phyloP scores from a whole-genome alignment of 2,888 invertebrate genomes.

The Dicyrtomina minuta region DNA sequence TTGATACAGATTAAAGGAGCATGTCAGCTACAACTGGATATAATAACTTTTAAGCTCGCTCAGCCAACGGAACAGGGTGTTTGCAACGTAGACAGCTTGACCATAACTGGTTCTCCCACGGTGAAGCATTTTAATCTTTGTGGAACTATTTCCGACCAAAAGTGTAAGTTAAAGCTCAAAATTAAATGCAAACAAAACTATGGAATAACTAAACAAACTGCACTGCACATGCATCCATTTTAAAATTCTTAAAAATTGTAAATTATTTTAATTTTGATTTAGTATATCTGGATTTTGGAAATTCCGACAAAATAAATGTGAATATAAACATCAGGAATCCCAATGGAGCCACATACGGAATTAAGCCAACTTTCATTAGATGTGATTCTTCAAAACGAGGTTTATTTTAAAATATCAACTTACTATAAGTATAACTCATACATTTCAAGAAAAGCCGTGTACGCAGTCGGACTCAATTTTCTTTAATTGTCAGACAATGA shows the following conservation, averaged over 20 bases:
- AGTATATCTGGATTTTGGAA: conserved; percentile 10
- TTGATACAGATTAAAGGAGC: not conserved
- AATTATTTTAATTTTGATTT: not conserved
- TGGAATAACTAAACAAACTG: too few relatives aligned
- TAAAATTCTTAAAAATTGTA: not conserved
- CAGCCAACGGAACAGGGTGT: not conserved
- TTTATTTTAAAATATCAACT: too few relatives aligned
- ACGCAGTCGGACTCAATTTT: too few relatives aligned
- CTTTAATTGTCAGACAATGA: too few relatives aligned
- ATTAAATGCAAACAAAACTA: too few relatives aligned
- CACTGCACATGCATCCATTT: too few relatives aligned
- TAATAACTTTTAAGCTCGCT: not conserved
- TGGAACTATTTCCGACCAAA: not conserved
- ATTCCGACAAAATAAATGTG: conserved; percentile 1
- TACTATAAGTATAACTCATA: too few relatives aligned
- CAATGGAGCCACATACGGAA: not conserved
- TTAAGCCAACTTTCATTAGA: not conserved
- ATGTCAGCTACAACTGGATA: not conserved
- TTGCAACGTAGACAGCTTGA: not conserved
- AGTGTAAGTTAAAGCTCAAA: not conserved
- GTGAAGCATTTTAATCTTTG: not conserved
- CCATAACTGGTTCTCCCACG: not conserved
- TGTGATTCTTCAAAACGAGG: conserved; percentile 6
- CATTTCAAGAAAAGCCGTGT: too few relatives aligned
- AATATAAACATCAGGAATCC: not conserved